Evolutionary conservation across 92 coral and sea anemone genomes (phyloP).

Genomic region (Epizoanthus stellaris): DNA sequence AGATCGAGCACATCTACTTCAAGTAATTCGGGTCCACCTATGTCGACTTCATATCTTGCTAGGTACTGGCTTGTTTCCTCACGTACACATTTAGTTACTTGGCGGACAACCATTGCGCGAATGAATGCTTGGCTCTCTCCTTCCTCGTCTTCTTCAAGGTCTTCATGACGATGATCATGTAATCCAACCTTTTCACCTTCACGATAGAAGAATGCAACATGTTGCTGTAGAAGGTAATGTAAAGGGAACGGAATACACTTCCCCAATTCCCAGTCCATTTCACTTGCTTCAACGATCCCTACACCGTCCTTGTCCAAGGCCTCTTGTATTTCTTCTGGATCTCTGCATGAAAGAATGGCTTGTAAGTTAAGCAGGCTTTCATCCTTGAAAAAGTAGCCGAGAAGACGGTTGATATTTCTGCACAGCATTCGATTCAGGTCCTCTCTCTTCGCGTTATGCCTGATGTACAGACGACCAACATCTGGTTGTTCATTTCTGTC

Average conservation of each 20-base stretch:
- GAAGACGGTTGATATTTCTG: constrained; percentile 55
- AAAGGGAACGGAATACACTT: constrained; percentile 57
- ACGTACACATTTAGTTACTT: not conserved
- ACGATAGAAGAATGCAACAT: constrained; percentile 69
- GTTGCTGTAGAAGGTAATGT: constrained; percentile 64
- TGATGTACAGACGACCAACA: constrained; percentile 54
- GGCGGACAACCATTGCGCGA: constrained; percentile 34
- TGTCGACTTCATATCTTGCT: constrained; percentile 35
- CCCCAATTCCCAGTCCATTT: constrained; percentile 49
- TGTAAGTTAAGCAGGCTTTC: constrained; percentile 45
- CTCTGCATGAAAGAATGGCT: constrained; percentile 43
- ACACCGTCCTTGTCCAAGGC: constrained; percentile 64
- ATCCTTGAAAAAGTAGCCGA: constrained; percentile 48
- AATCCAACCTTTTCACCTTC: constrained; percentile 77
- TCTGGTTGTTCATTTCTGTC: constrained; percentile 20
- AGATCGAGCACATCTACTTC: constrained; percentile 56
- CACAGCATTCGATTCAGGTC: constrained; percentile 48
- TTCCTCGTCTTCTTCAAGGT: not conserved
- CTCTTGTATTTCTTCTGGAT: constrained; percentile 62
- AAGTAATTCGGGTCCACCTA: constrained; percentile 29
- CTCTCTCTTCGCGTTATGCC: constrained; percentile 61
- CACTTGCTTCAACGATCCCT: constrained; percentile 32
- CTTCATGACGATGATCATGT: not conserved
- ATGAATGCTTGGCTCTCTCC: not conserved
- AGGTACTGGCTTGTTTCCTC: constrained; percentile 1